Evolutionary conservation across 1,140 invertebrate genomes (phyloP).

Genomic region (Mercenaria mercenaria): DNA sequence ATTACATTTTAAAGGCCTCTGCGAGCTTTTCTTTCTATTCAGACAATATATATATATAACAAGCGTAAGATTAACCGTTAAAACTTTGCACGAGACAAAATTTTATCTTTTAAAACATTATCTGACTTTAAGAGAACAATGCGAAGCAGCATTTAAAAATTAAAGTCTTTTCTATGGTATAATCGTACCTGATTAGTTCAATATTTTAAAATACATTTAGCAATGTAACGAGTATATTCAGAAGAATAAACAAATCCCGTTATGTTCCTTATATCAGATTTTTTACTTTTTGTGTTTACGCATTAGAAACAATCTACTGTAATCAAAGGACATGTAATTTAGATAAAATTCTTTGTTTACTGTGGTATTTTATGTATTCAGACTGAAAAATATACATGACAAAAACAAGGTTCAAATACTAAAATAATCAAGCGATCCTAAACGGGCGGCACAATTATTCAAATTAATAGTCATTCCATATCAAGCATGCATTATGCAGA

Average conservation of each 20-base stretch:
- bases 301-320: neutral
- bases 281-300: conserved; percentile 23
- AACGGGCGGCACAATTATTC: neutral
- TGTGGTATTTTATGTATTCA: neutral
- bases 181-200: neutral
- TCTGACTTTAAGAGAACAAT: neutral
- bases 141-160: neutral
- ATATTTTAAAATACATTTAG: neutral
- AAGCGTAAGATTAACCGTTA: no score
- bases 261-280: neutral
- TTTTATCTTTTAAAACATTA: no score
- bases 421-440: no score
- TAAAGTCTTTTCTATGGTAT: neutral
- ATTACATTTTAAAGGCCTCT: no score
- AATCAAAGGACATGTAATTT: neutral
- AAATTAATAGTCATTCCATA: neutral
- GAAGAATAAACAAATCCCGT: neutral
- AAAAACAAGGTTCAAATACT: no score
- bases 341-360: neutral
- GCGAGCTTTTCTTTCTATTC: no score
- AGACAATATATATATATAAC: no score
- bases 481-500: neutral
- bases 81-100: no score
- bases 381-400: neutral
- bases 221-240: neutral